phyloP scores from a whole-genome alignment of 2,113 vertebrate species.

The Ptychochromis oligacanthus region DNA sequence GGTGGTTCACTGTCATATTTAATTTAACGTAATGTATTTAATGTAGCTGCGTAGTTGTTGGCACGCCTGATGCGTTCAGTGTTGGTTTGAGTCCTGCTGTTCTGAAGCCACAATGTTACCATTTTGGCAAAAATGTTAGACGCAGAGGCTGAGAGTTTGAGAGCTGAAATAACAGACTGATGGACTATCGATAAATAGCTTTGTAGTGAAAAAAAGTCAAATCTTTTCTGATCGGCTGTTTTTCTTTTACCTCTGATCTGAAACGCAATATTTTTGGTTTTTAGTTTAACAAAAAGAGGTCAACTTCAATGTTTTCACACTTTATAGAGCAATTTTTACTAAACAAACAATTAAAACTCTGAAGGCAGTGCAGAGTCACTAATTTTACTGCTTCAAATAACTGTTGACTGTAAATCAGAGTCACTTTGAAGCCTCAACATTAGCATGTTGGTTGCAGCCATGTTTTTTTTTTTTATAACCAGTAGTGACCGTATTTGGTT shows the following conservation, averaged over 20 bases:
- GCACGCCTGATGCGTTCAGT: background rate
- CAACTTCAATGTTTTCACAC: background rate
- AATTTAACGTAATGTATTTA: background rate
- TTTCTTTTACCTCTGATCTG: background rate
- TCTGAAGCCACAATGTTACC: rapidly evolving
- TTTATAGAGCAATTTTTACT: background rate
- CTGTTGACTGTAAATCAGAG: rapidly evolving
- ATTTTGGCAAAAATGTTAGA: rapidly evolving
- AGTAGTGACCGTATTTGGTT: no score
- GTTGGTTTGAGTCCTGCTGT: background rate
- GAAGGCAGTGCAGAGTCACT: background rate
- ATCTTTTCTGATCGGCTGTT: background rate
- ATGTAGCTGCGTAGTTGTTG: background rate
- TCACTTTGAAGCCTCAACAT: no score
- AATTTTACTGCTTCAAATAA: rapidly evolving
- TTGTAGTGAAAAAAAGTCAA: background rate
- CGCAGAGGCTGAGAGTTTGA: background rate
- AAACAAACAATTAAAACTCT: background rate
- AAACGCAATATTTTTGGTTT: background rate
- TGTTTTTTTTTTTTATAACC: no score
- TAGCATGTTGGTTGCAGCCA: no score
- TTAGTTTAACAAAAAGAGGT: no score
- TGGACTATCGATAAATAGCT: background rate
- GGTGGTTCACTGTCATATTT: background rate
- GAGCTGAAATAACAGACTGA: background rate